A percentile compares a stretch with the other conserved stretches of the same genome.
Conservation (phyloP, 92 coral and sea anemone genomes). For the Epizoanthus illoricatus region DNA sequence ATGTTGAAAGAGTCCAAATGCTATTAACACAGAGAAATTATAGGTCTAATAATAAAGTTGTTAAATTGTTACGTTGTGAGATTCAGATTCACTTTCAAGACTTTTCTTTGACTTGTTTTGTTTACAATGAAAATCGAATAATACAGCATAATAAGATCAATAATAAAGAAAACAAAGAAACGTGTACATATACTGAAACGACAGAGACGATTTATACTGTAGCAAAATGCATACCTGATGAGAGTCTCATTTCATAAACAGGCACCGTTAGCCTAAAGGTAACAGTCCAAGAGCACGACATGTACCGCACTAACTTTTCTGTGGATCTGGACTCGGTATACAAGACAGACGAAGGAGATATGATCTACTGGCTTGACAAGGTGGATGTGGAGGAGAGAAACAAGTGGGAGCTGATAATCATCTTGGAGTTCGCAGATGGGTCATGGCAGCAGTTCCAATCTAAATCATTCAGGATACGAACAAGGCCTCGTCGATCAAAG, state of each 20-base stretch:
- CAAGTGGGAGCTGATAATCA: constrained; percentile 67
- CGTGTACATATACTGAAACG: too few species aligned
- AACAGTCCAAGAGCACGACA: constrained; percentile 31
- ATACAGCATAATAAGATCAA: too few species aligned
- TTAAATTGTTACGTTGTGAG: too few species aligned
- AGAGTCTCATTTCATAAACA: constrained; percentile 14
- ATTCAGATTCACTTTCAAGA: too few species aligned
- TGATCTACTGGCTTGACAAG: constrained; percentile 80
- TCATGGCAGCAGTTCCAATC: constrained; percentile 45
- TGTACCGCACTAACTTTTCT: constrained; percentile 47
- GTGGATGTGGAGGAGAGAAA: constrained; percentile 80
- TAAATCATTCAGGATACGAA: constrained; percentile 79
- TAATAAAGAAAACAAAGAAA: too few species aligned
- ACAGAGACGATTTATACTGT: too few species aligned
- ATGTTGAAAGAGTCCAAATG: too few species aligned
- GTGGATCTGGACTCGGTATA: constrained; percentile 89
- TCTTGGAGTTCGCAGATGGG: constrained; percentile 63
- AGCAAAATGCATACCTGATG: too few species aligned
- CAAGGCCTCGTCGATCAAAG: constrained; percentile 65
- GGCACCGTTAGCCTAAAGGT: constrained; percentile 71
- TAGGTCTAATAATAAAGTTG: too few species aligned
- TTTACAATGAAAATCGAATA: too few species aligned
- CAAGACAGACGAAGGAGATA: constrained; percentile 61
- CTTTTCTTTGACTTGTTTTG: too few species aligned
- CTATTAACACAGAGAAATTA: too few species aligned